Percentiles rank a stretch among this genome's conserved stretches.
Conservation (phyloP, 2,113 vertebrate species). For the Percopsis transmontana region DNA sequence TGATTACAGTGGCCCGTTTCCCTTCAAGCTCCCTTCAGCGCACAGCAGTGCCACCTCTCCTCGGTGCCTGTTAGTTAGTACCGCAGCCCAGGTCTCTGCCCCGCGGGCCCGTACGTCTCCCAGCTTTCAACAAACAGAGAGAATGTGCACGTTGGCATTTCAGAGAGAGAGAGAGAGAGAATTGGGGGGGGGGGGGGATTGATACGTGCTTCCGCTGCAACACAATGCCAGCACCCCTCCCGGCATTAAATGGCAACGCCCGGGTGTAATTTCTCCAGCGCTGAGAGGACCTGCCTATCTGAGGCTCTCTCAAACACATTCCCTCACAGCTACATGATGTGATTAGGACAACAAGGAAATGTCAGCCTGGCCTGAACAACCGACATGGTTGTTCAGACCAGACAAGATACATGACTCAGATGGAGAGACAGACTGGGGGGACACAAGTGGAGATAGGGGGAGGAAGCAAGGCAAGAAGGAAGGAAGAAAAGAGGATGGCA, state of each 20-base stretch:
- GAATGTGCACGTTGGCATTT: conserved; percentile 45
- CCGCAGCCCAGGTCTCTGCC: conserved; percentile 9
- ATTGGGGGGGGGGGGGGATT: conserved; percentile 36
- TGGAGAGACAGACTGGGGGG: neutral
- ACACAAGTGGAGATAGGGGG: neutral
- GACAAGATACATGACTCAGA: conserved; percentile 12
- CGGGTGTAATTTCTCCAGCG: conserved; percentile 39
- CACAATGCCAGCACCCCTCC: conserved; percentile 25
- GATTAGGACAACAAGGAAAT: conserved; percentile 47
- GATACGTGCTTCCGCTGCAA: conserved; percentile 41
- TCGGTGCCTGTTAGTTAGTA: neutral
- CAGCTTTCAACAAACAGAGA: conserved; percentile 27
- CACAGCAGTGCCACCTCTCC: no score
- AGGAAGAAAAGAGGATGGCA: neutral
- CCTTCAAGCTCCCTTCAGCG: neutral
- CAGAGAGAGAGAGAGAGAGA: conserved; percentile 23
- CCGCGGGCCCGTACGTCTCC: conserved; percentile 17
- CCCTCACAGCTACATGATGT: conserved; percentile 46
- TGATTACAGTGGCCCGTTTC: neutral
- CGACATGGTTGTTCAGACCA: conserved; percentile 10
- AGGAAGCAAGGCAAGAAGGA: neutral
- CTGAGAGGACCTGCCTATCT: conserved; percentile 37
- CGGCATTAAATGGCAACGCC: conserved; percentile 38
- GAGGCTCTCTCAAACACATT: conserved; percentile 26
- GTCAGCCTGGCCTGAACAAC: conserved; percentile 29